These are phyloP conservation scores for Stenurella melanura DNA, from an alignment of 2,888 invertebrate species.

Conservation along the genomic window DNA sequence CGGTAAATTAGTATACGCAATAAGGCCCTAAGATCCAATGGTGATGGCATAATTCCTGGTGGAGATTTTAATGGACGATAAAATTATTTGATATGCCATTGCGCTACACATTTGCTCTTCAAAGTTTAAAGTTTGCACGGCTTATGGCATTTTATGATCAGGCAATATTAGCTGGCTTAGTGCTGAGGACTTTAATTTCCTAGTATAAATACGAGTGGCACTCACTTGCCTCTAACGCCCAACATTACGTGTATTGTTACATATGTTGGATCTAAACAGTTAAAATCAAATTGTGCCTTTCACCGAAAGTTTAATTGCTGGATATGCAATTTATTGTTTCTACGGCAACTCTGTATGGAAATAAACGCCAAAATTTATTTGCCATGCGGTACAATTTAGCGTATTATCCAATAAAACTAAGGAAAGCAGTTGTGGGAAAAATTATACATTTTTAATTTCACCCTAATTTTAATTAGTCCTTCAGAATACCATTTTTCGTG, in stretches of 20 bases:
- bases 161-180: slow-evolving; percentile 55
- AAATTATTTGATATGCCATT: slow-evolving; percentile 59
- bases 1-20: slow-evolving; percentile 41
- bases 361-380: no score
- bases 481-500: no score
- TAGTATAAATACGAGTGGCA: slow-evolving; percentile 47
- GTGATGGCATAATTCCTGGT: slow-evolving; percentile 55
- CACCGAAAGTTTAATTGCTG: neutral
- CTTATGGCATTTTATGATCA: slow-evolving; percentile 56
- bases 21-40: slow-evolving; percentile 46
- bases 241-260: slow-evolving; percentile 20
- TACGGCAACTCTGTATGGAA: no score
- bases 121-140: slow-evolving; percentile 47
- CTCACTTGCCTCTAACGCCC: slow-evolving; percentile 33
- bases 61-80: slow-evolving; percentile 59
- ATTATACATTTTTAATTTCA: no score
- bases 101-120: slow-evolving; percentile 53
- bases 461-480: no score
- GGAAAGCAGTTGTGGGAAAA: no score
- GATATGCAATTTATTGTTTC: neutral
- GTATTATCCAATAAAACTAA: no score
- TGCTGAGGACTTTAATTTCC: slow-evolving; percentile 45
- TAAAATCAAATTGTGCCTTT: slow-evolving; percentile 18
- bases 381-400: no score
- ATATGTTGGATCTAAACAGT: slow-evolving; percentile 14